A percentile compares a stretch with the other conserved stretches of the same genome.
Conservation (phyloP, 2,888 invertebrate genomes). For the Leptinotarsa haldemani region DNA sequence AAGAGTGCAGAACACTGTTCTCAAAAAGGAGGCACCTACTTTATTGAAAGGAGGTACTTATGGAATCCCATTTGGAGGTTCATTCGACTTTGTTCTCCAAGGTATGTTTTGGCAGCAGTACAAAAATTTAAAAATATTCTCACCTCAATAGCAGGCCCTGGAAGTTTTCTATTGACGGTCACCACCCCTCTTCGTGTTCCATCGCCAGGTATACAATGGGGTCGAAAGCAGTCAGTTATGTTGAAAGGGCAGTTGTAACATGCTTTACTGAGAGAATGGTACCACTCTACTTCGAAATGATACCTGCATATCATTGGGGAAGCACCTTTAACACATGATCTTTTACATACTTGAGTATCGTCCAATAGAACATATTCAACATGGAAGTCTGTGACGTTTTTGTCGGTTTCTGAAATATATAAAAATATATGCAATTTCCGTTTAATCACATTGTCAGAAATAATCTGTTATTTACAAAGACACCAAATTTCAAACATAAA, state of each 20-base stretch:
- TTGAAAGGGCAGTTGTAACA: slow-evolving; percentile 86
- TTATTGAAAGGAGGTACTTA: too few relatives aligned
- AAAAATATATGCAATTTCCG: background rate
- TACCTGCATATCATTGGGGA: slow-evolving; percentile 78
- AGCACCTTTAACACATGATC: slow-evolving; percentile 72
- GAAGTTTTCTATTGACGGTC: slow-evolving; percentile 87
- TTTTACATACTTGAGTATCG: slow-evolving; percentile 70
- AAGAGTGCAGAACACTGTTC: too few relatives aligned
- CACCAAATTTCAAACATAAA: too few relatives aligned
- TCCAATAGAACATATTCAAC: slow-evolving; percentile 59
- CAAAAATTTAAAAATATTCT: slow-evolving; percentile 8
- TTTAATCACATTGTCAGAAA: too few relatives aligned
- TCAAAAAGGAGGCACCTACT: too few relatives aligned
- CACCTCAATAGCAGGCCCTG: slow-evolving; percentile 88
- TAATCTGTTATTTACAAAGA: too few relatives aligned
- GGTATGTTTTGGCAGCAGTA: background rate
- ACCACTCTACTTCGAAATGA: slow-evolving; percentile 81
- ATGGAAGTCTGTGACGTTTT: slow-evolving; percentile 37
- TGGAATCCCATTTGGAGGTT: too few relatives aligned
- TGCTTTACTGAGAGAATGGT: slow-evolving; percentile 88
- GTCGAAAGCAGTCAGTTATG: slow-evolving; percentile 77
- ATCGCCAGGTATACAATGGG: slow-evolving; percentile 87
- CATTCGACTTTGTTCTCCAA: too few relatives aligned
- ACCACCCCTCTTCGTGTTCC: slow-evolving; percentile 81
- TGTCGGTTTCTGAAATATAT: slow-evolving; percentile 31